Conservation (phyloP, 1,140 invertebrate genomes). For the Trinorchestia longiramus region DNA sequence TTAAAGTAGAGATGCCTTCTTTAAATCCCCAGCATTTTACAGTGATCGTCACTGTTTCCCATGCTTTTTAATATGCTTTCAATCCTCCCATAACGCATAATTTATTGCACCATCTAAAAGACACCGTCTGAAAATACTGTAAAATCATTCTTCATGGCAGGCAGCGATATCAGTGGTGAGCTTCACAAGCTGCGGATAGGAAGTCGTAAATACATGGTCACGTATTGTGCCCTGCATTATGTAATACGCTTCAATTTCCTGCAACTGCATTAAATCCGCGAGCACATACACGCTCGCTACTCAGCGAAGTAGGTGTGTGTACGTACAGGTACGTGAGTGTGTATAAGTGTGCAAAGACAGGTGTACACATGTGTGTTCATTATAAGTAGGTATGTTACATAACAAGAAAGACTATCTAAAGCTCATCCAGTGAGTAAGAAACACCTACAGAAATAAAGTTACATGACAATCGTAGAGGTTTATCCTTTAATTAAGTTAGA, state of each 20-base stretch:
- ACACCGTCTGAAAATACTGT: neutral
- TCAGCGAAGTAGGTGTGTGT: neutral
- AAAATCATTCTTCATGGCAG: neutral
- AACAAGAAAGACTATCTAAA: neutral
- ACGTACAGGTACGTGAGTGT: neutral
- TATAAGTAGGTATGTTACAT: neutral
- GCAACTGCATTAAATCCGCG: neutral
- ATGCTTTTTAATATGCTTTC: neutral
- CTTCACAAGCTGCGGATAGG: neutral
- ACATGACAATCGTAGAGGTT: neutral
- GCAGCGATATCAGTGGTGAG: neutral
- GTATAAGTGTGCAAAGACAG: no score
- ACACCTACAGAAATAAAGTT: neutral
- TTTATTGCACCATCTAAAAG: neutral
- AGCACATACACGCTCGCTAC: neutral
- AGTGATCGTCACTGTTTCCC: neutral
- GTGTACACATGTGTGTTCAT: no score
- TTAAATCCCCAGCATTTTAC: neutral
- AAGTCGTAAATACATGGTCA: neutral
- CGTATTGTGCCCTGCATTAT: neutral
- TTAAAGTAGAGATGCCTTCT: neutral
- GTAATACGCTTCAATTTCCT: neutral
- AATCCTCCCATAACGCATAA: neutral
- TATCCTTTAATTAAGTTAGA: neutral
- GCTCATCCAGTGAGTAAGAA: neutral